phyloP scores from a whole-genome alignment of 1,140 invertebrate species.

The Drosophila pseudoobscura region DNA sequence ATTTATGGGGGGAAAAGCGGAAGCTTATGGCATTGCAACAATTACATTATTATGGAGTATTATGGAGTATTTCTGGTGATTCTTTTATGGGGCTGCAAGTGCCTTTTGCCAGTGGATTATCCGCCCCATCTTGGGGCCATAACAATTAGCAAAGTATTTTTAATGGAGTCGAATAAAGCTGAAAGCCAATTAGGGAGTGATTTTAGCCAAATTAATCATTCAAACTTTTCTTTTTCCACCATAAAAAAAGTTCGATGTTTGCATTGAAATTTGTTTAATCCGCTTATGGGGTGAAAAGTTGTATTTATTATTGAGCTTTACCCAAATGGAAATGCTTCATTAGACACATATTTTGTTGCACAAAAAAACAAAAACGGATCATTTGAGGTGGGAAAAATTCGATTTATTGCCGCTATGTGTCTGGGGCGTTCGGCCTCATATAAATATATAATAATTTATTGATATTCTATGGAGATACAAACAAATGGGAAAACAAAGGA shows the following conservation, averaged over 20 bases:
- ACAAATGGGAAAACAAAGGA: constrained; percentile 1
- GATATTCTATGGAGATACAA: constrained; percentile 36
- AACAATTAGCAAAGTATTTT: no score
- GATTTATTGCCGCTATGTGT: constrained; percentile 51
- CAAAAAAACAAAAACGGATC: not conserved
- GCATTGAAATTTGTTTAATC: no score
- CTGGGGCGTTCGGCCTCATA: constrained; percentile 10
- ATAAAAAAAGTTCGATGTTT: no score
- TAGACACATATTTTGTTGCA: not conserved
- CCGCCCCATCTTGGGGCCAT: no score
- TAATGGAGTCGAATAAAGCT: no score
- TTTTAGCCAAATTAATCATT: no score
- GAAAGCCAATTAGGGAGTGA: no score
- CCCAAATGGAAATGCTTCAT: constrained; percentile 4
- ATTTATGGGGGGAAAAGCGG: constrained; percentile 13
- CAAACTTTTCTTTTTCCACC: no score
- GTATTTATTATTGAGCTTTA: not conserved
- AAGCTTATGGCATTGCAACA: constrained; percentile 31
- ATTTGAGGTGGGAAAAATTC: constrained; percentile 46
- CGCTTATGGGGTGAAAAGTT: no score
- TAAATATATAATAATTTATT: constrained; percentile 55
- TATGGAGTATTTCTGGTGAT: no score
- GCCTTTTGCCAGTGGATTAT: constrained; percentile 4
- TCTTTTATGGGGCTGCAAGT: constrained; percentile 15
- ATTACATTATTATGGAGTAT: constrained; percentile 26